These are phyloP conservation scores for Pseudoatta argentina DNA, from an alignment of 1,140 invertebrate species.

Conservation along the genomic window DNA sequence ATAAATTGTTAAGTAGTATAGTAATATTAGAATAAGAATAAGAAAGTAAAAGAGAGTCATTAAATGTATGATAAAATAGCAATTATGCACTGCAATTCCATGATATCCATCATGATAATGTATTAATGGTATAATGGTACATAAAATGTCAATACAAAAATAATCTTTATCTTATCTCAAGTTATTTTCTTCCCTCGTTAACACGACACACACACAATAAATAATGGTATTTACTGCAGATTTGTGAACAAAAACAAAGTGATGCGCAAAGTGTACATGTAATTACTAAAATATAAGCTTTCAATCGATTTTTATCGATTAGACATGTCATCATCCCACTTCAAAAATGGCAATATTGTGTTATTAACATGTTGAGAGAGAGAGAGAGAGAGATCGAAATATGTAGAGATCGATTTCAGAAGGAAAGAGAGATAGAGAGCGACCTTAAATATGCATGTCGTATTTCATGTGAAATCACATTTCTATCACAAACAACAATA, in stretches of 20 bases:
- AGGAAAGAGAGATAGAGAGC: neutral
- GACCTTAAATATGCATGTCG: neutral
- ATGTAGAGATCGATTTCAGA: neutral
- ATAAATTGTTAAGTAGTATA: neutral
- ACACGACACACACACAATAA: neutral
- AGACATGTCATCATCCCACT: neutral
- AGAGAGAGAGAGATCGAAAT: neutral
- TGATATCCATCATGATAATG: neutral
- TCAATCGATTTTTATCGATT: neutral
- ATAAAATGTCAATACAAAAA: neutral
- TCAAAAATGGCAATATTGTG: neutral
- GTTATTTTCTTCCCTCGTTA: neutral
- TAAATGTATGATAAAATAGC: conserved; percentile 12
- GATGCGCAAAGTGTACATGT: neutral
- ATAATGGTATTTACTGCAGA: neutral
- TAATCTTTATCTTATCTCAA: conserved; percentile 17
- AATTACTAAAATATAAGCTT: neutral
- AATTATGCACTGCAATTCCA: neutral
- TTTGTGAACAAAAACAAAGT: neutral
- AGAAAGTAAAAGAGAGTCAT: conserved; percentile 11
- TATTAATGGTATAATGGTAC: neutral
- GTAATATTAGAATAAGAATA: neutral
- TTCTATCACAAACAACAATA: neutral
- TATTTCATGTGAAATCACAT: neutral
- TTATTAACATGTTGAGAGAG: neutral